A percentile compares a stretch with the other conserved stretches of the same genome.
Conservation (phyloP, 1,140 invertebrate species). For the Prorops nasuta region DNA sequence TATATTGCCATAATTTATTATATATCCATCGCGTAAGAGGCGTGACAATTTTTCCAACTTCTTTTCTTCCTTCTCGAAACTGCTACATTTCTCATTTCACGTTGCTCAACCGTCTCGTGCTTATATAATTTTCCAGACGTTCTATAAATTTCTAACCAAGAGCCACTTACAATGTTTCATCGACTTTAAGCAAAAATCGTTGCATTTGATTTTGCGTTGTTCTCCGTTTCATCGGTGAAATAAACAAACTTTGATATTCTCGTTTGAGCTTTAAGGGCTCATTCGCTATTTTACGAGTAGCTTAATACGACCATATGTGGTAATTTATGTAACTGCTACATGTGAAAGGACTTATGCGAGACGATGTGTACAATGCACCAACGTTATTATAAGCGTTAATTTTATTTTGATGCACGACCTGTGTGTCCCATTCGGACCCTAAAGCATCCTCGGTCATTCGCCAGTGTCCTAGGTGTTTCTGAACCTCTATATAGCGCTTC, state of each 20-base stretch:
- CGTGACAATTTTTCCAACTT: too few species aligned
- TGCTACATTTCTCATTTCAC: too few species aligned
- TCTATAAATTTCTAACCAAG: too few species aligned
- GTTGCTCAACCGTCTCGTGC: too few species aligned
- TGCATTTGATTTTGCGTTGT: not conserved
- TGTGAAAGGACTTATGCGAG: conserved; percentile 10
- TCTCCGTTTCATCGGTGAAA: not conserved
- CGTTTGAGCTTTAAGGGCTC: not conserved
- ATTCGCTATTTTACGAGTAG: not conserved
- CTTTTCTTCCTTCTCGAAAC: too few species aligned
- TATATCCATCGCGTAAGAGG: too few species aligned
- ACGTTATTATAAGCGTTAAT: conserved; percentile 17
- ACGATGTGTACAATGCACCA: conserved; percentile 13
- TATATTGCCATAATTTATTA: too few species aligned
- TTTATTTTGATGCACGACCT: conserved; percentile 22
- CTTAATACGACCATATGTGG: conserved; percentile 10
- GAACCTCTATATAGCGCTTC: not conserved
- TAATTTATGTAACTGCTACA: conserved; percentile 10
- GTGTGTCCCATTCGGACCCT: conserved; percentile 3
- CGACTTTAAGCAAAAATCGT: too few species aligned
- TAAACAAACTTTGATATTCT: not conserved
- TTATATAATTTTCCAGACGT: too few species aligned
- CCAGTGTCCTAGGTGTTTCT: not conserved
- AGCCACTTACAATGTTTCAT: too few species aligned
- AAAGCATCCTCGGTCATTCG: conserved; percentile 13